Base-by-base conservation (phyloP, 2,113 vertebrate species). In the Scophthalmus maximus region DNA sequence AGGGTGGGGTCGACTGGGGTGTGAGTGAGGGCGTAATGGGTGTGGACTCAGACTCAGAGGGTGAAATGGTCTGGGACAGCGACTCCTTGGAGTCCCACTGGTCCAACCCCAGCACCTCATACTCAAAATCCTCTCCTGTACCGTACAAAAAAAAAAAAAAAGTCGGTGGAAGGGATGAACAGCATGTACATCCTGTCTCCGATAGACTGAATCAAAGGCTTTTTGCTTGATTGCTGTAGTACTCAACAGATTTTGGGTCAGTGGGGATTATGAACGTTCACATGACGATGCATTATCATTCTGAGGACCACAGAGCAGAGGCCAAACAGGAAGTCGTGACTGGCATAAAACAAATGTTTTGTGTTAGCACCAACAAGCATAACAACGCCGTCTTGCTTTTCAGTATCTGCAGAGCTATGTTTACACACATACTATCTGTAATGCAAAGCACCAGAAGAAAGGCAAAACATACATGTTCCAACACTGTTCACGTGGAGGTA, bases 81-180 rank as follows among this genome's bases (percentile, higher is more conserved):
- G 47, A 66, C 66, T 87, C 87, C 74, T 72, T 68, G 52, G 89
- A 56, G 70, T 85, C 79, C 81, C 58, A 83, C 15, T 78, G 88
- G 67, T 92, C 89, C 78, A 90, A 73, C 23, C 81, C 80, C 91
- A 94, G 88, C 82, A 94, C 51, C 79, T 95, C 94, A 90, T 83
- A 94, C 36, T 94, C 94, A 91, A 90, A 86, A 57, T 93, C 92
- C 78, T 86, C 66, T 68, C 88, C 94, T 94, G 91, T 64, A 81
- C 83, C 90, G 9, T 88, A n/a, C n/a, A n/a, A n/a, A 78, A 87
- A 63, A 83, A 84, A 77, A 88, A 61, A 83, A 82, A 44, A 68
- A 72, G 73, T 64, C 38, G 55, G 44, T 34, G 79, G 68, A 52
- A 65, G 60, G 68, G 25, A 68, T 87, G 69, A 90, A 60, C 61